Base-by-base conservation (phyloP, 30 jellyfish, hydroid and myxozoan species). In the Aurelia sp. region DNA sequence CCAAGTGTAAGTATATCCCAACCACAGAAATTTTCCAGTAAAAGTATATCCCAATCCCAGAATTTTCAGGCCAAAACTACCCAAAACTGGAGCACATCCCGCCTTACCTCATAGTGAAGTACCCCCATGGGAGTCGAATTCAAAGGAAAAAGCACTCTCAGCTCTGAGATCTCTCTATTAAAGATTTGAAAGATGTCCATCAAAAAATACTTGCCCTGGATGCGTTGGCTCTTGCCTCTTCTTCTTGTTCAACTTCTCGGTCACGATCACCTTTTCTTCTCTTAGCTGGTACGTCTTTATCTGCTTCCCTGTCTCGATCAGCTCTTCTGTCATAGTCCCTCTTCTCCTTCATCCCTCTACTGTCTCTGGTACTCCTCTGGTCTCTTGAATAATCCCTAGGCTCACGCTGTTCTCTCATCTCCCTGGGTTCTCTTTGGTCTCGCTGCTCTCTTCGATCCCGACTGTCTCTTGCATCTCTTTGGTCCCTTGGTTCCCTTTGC, bases 181-280 rank as follows among this genome's bases (percentile, higher is more conserved):
- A n/a, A n/a, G n/a, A n/a, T n/a, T n/a, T n/a, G n/a, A n/a, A n/a
- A n/a, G n/a, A n/a, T n/a, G n/a, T n/a, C n/a, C n/a, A n/a, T n/a
- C n/a, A n/a, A n/a, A 27, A 27, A 31, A 16, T 16, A 13, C 86
- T 6, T 30, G 62, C 88, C 88, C 88, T 59, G 31, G 88, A 77
- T 17, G 58, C 35, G 61, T 20, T 62, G 17, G 78, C 61, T 47
- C 78, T 62, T 47, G 64, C 73, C 20, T 84, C 93, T 17, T 84
- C 93, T 6, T 71, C 87, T 11, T 76, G 76, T 23, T 87, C 96
- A 8, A 71, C 83, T 62, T 87, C 90, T 62, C 87, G 65, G 16
- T 87, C 96, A 17, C 87, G 89, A 12, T 87, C 96, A 37, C 71
- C 86, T 63, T 79, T 76, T 66, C 96, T 85, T 58, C 89, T 78